Base-by-base conservation (phyloP, 2,113 vertebrate species). In the Lepus timidus region DNA sequence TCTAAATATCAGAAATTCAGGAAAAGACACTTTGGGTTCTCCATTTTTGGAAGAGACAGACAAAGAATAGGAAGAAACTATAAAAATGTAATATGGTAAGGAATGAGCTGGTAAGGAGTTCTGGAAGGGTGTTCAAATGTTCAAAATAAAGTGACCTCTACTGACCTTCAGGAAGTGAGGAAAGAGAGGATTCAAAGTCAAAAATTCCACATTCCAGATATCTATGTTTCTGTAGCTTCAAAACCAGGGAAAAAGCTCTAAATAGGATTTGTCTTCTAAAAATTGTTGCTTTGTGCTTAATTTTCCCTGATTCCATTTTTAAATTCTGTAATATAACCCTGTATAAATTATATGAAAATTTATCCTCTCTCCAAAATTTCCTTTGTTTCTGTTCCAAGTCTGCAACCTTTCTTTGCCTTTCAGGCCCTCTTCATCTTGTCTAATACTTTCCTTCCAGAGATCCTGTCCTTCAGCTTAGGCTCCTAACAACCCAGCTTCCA, bases 171-270 rank as follows among this genome's bases (percentile, higher is more conserved):
- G 4, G 14, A 64, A 88, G 6, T 9, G 27, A 4, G 14, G 22
- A 1, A 23, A 19, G 13, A 67, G 23, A 70, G 27, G 39, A n/a
- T 20, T 92, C 13, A 90, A 55, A 84, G 25, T 33, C 29, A 88
- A 39, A 84, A 92, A 73, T 87, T 61, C 74, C 25, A 52, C 23
- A 82, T 52, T 16, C 19, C 80, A 22, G 80, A 71, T n/a, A 65
- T 4, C 39, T 68, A 73, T 49, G 11, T 88, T 86, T 85, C 17
- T 33, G 51, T 61, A 93, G 3, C 31, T 17, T 33, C 39, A 1
- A 80, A 96, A 79, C 8, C 6, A 93, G 92, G 14, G 76, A 22
- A 85, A 76, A 70, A 83, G 3, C 85, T 91, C 31, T 84, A 91
- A 82, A 31, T 65, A 82, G 4, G 3, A 86, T 86, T 44, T 70